A percentile compares a stretch with the other conserved stretches of the same genome.
These are phyloP conservation scores for Serrognathus titanus DNA, from an alignment of 2,888 invertebrate genomes.

Conservation along the genomic window DNA sequence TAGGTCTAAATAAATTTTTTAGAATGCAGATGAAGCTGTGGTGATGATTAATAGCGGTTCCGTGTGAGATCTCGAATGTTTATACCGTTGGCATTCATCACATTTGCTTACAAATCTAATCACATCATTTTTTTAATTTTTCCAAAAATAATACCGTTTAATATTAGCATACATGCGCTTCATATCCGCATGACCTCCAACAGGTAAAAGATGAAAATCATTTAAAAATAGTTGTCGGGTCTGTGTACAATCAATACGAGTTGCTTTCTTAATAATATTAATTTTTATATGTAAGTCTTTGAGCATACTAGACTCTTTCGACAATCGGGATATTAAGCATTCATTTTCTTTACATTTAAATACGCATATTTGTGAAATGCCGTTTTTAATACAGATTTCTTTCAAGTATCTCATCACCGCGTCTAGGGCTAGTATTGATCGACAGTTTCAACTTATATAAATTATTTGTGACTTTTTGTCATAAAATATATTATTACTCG, in stretches of 20 bases:
- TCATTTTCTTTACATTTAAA: constrained; percentile 2
- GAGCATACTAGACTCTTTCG: not conserved
- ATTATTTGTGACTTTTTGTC: constrained; percentile 1
- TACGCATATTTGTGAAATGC: not conserved
- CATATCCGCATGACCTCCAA: too few relatives aligned
- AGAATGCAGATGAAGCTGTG: constrained; percentile 20
- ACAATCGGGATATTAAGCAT: not conserved
- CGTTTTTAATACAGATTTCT: constrained; percentile 6
- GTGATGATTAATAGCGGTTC: constrained; percentile 20
- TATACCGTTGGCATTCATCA: constrained; percentile 24
- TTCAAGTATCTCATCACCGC: constrained; percentile 11
- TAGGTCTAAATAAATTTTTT: constrained; percentile 22
- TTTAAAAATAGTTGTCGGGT: too few relatives aligned
- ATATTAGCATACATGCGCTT: too few relatives aligned
- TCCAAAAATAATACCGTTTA: too few relatives aligned
- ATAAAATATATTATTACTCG: not conserved
- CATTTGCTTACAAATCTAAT: constrained; percentile 23
- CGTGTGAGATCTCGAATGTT: constrained; percentile 16
- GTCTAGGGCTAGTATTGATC: constrained; percentile 6
- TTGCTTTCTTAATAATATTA: constrained; percentile 17
- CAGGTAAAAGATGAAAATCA: too few relatives aligned
- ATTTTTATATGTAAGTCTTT: constrained; percentile 17
- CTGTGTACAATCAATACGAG: too few relatives aligned
- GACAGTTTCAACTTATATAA: constrained; percentile 6
- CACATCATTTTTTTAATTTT: too few relatives aligned